Percentiles rank a stretch among this genome's conserved stretches.
phyloP scores from a whole-genome alignment of 2,113 vertebrate genomes.

The Hippocampus mohnikei region DNA sequence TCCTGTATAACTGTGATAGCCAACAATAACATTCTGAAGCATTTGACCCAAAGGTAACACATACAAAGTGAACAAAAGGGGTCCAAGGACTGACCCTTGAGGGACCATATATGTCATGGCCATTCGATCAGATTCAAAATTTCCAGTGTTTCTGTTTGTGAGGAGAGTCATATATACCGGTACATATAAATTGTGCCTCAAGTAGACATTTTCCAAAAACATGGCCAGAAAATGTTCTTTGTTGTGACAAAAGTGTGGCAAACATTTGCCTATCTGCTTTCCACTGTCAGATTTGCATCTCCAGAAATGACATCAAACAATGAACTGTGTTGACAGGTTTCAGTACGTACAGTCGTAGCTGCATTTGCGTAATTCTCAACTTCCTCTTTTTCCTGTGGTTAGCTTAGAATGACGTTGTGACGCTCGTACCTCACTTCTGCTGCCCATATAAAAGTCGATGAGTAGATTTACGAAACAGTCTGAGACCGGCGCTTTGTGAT shows the following conservation, averaged over 20 bases:
- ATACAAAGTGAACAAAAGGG: no score
- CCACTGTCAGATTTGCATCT: conserved; percentile 70
- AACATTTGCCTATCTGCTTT: conserved; percentile 69
- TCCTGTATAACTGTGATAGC: no score
- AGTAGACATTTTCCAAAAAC: conserved; percentile 8
- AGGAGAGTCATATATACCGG: not conserved
- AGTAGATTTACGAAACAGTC: not conserved
- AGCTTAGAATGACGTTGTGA: conserved; percentile 36
- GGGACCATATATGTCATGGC: no score
- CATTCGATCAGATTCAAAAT: no score
- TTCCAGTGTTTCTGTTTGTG: not conserved
- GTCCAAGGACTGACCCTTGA: no score
- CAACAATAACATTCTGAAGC: no score
- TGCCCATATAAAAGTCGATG: conserved; percentile 53
- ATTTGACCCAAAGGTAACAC: no score
- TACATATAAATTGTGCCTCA: not conserved
- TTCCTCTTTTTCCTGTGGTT: conserved; percentile 74
- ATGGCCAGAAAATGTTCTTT: not conserved
- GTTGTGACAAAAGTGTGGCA: not conserved
- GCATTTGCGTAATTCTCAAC: conserved; percentile 57
- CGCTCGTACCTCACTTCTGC: conserved; percentile 22
- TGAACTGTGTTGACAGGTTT: conserved; percentile 28
- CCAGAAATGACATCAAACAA: conserved; percentile 32
- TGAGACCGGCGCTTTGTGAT: not conserved
- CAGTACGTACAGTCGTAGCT: conserved; percentile 18